Evolutionary conservation across 92 coral and sea anemone genomes (phyloP).

Genomic region (Zoanthus gigantus): DNA sequence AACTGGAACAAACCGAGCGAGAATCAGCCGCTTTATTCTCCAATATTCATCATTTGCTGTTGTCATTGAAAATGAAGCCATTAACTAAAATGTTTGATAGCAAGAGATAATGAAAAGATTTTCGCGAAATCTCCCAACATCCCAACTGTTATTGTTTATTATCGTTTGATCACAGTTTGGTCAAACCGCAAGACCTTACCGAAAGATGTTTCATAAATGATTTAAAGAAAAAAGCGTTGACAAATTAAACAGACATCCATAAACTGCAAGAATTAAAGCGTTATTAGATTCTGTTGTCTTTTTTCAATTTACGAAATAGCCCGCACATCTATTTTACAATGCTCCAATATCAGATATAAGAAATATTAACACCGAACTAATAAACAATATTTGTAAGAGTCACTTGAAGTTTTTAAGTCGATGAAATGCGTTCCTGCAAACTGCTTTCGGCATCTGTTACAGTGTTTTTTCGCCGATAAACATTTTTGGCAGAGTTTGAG

Average conservation of each 20-base stretch:
- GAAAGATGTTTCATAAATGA: neutral
- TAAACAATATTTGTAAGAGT: too few relatives aligned
- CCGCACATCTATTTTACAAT: too few relatives aligned
- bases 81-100: neutral
- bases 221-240: neutral
- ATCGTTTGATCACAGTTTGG: neutral
- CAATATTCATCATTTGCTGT: neutral
- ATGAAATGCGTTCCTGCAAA: too few relatives aligned
- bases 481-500: too few relatives aligned
- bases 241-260: neutral
- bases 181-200: constrained; percentile 28
- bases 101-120: neutral
- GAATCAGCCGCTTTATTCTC: neutral
- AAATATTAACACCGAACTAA: too few relatives aligned
- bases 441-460: too few relatives aligned
- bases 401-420: too few relatives aligned
- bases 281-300: neutral
- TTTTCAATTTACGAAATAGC: neutral
- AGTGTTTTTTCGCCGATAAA: too few relatives aligned
- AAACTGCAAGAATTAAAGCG: neutral
- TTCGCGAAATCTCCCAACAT: neutral
- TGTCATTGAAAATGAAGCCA: neutral
- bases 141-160: neutral
- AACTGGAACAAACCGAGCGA: neutral
- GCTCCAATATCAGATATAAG: too few relatives aligned